Percentiles rank a stretch among this genome's conserved stretches.
phyloP scores from a whole-genome alignment of 2,113 vertebrate species.

The Gymnogyps californianus region DNA sequence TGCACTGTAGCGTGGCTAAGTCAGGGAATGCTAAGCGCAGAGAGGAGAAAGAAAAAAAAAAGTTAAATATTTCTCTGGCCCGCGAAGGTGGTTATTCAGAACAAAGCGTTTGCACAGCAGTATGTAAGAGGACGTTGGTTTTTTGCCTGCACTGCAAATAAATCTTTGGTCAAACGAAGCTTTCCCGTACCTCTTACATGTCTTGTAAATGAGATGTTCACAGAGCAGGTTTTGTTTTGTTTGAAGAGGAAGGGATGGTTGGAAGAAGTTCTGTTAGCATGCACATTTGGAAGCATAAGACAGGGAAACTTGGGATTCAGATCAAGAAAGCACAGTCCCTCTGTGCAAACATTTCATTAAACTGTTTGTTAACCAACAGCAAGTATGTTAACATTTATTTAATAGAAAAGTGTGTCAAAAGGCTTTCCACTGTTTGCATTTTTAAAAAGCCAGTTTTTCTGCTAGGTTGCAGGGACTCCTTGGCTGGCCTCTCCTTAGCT shows the following conservation, averaged over 20 bases:
- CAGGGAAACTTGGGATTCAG: background rate
- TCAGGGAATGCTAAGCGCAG: background rate
- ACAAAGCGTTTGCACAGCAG: background rate
- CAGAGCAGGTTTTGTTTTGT: background rate
- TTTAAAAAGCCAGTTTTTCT: background rate
- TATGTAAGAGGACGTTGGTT: background rate
- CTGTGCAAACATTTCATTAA: background rate
- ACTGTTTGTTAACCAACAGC: background rate
- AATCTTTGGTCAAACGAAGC: background rate
- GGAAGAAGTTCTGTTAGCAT: background rate
- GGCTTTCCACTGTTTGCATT: background rate
- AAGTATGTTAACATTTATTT: background rate
- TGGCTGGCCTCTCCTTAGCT: background rate
- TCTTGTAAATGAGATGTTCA: background rate
- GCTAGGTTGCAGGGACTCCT: background rate
- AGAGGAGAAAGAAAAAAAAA: rapidly evolving
- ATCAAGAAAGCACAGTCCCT: background rate
- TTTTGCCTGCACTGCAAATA: background rate
- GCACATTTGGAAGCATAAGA: background rate
- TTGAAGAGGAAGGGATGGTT: background rate
- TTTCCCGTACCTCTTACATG: background rate
- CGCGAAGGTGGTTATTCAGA: background rate
- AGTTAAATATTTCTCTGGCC: background rate
- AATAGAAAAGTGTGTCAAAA: background rate
- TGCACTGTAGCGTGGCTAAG: background rate